Evolutionary conservation across 2,888 invertebrate species (phyloP), one percentile per base, ranked within the genome.

Genomic region (Lepidocyrtinus sp.): DNA sequence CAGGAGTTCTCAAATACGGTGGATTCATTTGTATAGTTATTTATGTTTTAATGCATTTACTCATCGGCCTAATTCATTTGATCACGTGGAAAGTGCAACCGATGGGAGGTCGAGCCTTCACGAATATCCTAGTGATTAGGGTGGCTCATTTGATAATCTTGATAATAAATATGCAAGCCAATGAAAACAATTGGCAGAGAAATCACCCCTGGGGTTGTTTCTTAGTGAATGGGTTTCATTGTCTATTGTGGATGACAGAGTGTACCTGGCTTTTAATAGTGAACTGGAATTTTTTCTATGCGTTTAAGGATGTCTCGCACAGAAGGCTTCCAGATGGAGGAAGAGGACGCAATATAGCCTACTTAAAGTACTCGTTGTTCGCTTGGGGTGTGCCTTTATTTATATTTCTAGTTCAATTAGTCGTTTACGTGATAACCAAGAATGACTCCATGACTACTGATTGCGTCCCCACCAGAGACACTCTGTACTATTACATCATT

Each of bases 221-320:
- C 3, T 21, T 22, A 12, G 7, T 50, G 1, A 61, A 61, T 7
- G 59, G 3, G 2, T 1, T 46, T 1, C 75, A 75, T 25, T 61
- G 68, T 7, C 17, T 75, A 19, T 9, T 75, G 0, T 75, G 75
- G 75, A 67, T 75, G 24, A 36, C 68, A 1, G 75, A 75, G 61
- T 75, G 68, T 46, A 61, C 75, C 1, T 75, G 75, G 75, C 26
- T 75, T 15, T 19, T 75, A 1, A 9, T 55, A 24, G 75, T 75
- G 12, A 75, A 75, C 19, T 75, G 50, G 65, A 61, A 75, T 19
- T 75, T 75, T 25, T 75, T 61, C 61, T 0, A 46, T 25, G 45
- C 36, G 45, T 75, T 75, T 25, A 19, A 36, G 5, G 15, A 22
- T 25, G 19, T 75, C 0, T 19, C 24, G 5, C 45, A 24, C 17